These are phyloP conservation scores for Acanthococcus lagerstroemiae DNA, from an alignment of 2,888 invertebrate species.

Conservation along the genomic window DNA sequence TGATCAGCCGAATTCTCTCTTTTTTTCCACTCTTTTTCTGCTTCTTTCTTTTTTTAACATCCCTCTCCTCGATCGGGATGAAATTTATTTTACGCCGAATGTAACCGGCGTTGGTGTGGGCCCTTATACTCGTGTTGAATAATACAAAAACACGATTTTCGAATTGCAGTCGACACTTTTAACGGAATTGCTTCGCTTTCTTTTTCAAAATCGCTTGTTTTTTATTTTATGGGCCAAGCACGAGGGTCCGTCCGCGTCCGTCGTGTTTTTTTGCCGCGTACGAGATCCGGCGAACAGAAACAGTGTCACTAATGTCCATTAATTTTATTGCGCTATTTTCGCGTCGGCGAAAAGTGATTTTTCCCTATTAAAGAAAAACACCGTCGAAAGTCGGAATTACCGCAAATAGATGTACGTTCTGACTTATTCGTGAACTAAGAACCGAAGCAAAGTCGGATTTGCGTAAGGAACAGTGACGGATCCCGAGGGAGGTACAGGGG, in stretches of 20 bases:
- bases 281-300: not conserved
- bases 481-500: no score
- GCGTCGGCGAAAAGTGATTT: no score
- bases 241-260: not conserved
- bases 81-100: conserved; percentile 21
- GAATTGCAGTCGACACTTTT: conserved; percentile 30
- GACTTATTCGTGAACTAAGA: no score
- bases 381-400: no score
- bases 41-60: not conserved
- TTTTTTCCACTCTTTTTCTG: not conserved
- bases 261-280: not conserved
- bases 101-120: conserved; percentile 21
- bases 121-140: conserved; percentile 25
- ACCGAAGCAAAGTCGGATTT: no score
- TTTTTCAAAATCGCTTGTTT: conserved; percentile 19
- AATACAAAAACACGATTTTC: conserved; percentile 31
- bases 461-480: no score
- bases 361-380: no score
- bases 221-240: conserved; percentile 13
- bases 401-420: no score
- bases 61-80: not conserved
- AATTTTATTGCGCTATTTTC: conserved; percentile 15
- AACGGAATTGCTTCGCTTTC: conserved; percentile 28
- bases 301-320: conserved; percentile 21
- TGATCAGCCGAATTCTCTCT: conserved; percentile 15